A percentile compares a stretch with the other conserved stretches of the same genome.
Conservation (phyloP, 2,113 vertebrate genomes). For the Oryzias curvinotus region DNA sequence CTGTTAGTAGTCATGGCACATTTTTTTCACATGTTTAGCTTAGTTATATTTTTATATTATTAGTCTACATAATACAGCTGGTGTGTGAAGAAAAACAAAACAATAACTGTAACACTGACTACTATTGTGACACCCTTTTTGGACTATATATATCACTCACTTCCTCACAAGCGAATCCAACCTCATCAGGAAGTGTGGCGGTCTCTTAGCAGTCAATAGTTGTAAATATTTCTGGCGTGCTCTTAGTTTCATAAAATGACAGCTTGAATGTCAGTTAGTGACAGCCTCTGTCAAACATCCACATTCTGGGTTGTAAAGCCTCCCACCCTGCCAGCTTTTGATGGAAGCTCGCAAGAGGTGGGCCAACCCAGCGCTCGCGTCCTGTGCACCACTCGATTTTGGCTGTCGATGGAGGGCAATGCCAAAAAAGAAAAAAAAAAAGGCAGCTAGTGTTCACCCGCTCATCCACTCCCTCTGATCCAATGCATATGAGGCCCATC, state of each 20-base stretch:
- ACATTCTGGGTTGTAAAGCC: constrained; percentile 6
- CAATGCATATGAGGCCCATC: constrained; percentile 43
- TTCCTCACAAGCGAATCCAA: neutral
- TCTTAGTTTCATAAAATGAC: constrained; percentile 19
- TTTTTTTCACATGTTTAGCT: no score
- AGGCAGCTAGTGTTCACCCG: constrained; percentile 23
- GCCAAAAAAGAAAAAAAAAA: constrained; percentile 16
- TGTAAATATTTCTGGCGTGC: constrained; percentile 25
- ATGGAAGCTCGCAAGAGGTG: constrained; percentile 26
- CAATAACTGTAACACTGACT: no score
- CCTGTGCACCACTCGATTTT: constrained; percentile 33
- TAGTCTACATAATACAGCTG: no score
- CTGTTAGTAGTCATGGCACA: no score
- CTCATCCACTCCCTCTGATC: constrained; percentile 29
- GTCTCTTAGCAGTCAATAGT: neutral
- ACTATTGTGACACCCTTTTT: neutral
- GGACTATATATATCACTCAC: neutral
- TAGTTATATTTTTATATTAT: no score
- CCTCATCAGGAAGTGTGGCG: neutral
- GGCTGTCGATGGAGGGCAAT: constrained; percentile 4
- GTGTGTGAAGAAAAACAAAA: no score
- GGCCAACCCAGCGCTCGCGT: constrained; percentile 35
- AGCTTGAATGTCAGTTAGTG: constrained; percentile 29
- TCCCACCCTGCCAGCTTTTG: constrained; percentile 25
- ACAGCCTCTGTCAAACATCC: constrained; percentile 9